Base-by-base conservation (phyloP, 2,888 invertebrate genomes). In the Nemapogon koenigi region DNA sequence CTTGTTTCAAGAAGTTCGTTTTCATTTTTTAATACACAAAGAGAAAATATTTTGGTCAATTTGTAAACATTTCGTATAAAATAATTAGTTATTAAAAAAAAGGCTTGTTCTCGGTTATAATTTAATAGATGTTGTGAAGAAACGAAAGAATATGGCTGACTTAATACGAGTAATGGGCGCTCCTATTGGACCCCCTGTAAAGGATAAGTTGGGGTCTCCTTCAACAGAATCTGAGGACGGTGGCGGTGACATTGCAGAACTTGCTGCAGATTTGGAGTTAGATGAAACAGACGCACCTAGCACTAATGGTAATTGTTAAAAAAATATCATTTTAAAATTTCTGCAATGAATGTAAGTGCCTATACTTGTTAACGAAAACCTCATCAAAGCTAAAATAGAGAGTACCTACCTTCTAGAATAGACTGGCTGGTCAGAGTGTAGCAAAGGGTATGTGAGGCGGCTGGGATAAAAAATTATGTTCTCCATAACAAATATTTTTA, bases 181-280 rank as follows among this genome's bases (percentile, higher is more conserved):
- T 59, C 81, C 83, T 44, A 79, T 81, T 41, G 84, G 84, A 68
- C 83, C 84, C 69, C 84, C 83, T 58, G 71, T 76, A 51, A 87
- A 87, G 76, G 88, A 88, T 69, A 87, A 87, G 71, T 71, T 88
- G 49, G 90, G 91, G 46, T 91, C 91, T 42, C 91, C 92, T 31
- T 91, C 90, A 49, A 91, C 91, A 41, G 91, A 91, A 55, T 92
- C 91, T 41, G 92, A 92, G 54, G 92, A 92, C 60, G 91, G 90
- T 28, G 88, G 87, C 51, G 84, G 79, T 31, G 84, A 84, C 52
- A 59, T 84, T 46, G 82, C 80, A 10, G 84, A 85, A 54, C 62
- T 84, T 46, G 81, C 82, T 14, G 84, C 83, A 38, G 87, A 88
- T 59, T 68, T 85, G 43, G 88, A 88, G 56, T 70, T 84, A 36